phyloP scores from a whole-genome alignment of 2,113 vertebrate genomes.

The Catagonus wagneri region DNA sequence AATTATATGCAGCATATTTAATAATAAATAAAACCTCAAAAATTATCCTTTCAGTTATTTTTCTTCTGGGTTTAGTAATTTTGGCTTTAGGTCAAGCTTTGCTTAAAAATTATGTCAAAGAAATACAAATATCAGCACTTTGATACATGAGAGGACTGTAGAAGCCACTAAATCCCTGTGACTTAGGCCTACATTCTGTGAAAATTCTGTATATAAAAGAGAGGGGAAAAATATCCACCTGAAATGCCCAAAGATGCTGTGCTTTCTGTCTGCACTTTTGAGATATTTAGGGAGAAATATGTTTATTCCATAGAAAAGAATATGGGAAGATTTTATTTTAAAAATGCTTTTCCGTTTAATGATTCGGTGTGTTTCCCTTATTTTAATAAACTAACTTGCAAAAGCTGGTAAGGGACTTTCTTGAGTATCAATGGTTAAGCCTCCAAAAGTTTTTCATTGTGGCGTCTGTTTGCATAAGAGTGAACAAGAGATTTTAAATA shows the following conservation, averaged over 20 bases:
- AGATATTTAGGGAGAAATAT: neutral
- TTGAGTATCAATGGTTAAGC: neutral
- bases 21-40: neutral
- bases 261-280: neutral
- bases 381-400: neutral
- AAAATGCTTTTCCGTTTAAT: neutral
- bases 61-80: neutral
- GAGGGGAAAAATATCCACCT: neutral
- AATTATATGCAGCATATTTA: conserved; percentile 15
- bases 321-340: neutral
- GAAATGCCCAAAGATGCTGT: neutral
- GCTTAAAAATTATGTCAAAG: neutral
- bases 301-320: neutral
- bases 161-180: neutral
- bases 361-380: neutral
- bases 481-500: neutral
- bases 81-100: neutral
- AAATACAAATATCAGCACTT: conserved; percentile 21
- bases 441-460: neutral
- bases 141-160: neutral
- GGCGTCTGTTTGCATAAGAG: too few relatives aligned
- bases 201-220: neutral
- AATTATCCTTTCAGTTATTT: neutral
- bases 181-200: neutral
- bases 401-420: neutral